Percentiles rank a stretch among this genome's conserved stretches.
phyloP scores from a whole-genome alignment of 2,113 vertebrate species.

The Sceloporus tristichus region DNA sequence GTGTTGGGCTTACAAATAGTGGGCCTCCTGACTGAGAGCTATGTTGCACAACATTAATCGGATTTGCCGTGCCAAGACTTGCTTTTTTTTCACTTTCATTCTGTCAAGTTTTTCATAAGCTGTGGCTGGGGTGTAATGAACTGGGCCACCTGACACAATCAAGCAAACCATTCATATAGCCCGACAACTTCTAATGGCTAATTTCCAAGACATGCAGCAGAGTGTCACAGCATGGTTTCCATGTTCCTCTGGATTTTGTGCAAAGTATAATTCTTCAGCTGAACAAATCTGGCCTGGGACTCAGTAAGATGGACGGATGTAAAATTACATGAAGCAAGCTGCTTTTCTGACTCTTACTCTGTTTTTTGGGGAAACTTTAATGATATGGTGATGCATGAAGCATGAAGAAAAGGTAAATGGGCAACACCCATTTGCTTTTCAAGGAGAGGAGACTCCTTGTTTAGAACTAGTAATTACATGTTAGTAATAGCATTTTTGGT shows the following conservation, averaged over 20 bases:
- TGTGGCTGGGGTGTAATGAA: constrained; percentile 13
- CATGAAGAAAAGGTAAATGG: background rate
- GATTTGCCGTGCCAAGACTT: background rate
- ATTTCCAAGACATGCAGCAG: constrained; percentile 1
- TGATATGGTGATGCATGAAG: background rate
- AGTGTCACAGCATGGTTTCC: background rate
- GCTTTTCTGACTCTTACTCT: background rate
- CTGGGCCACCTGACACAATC: background rate
- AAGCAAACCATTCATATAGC: constrained; percentile 25
- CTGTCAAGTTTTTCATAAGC: constrained; percentile 7
- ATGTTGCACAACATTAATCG: background rate
- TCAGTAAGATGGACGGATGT: background rate
- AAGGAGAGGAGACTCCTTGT: background rate
- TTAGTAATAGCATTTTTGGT: background rate
- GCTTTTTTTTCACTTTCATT: constrained; percentile 12
- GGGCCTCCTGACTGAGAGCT: background rate
- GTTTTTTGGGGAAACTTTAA: background rate
- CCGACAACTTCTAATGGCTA: background rate
- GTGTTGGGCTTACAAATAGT: too few species aligned
- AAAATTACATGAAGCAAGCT: background rate
- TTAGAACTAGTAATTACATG: background rate
- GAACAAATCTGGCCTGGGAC: constrained; percentile 10
- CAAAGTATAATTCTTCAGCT: background rate
- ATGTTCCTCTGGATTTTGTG: background rate
- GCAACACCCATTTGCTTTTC: background rate